Conservation (phyloP, 1,140 invertebrate genomes). For the Calliopsis andreniformis region DNA sequence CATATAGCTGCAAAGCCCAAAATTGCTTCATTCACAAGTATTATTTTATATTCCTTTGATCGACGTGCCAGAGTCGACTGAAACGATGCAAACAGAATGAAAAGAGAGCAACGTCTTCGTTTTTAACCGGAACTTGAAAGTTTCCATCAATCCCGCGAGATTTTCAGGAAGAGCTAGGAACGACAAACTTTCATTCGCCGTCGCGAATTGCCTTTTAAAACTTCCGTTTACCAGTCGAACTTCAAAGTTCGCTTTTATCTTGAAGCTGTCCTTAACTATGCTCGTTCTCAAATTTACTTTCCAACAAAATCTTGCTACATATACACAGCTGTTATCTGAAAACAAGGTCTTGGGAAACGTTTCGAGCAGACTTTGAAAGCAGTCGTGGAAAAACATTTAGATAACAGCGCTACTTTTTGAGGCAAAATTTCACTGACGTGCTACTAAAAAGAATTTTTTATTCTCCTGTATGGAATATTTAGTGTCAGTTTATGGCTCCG, state of each 20-base stretch:
- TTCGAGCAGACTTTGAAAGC: not conserved
- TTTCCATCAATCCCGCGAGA: not conserved
- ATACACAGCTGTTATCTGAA: slow-evolving; percentile 10
- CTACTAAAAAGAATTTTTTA: not conserved
- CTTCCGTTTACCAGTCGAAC: slow-evolving; percentile 37
- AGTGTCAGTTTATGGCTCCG: too few species aligned
- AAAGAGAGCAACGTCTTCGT: not conserved
- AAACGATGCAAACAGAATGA: not conserved
- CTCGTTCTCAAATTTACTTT: slow-evolving; percentile 21
- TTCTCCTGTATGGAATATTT: too few species aligned
- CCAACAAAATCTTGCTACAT: not conserved
- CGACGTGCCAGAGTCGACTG: not conserved
- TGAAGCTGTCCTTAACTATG: not conserved
- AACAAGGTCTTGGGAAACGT: slow-evolving; percentile 8
- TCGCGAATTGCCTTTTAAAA: slow-evolving; percentile 42
- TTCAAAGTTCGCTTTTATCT: slow-evolving; percentile 45
- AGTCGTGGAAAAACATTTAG: not conserved
- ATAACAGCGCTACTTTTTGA: too few species aligned
- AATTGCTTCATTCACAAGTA: too few species aligned
- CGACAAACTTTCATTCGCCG: slow-evolving; percentile 37
- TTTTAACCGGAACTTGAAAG: slow-evolving; percentile 1
- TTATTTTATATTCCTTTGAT: not conserved
- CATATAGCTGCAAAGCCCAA: too few species aligned
- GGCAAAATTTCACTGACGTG: too few species aligned
- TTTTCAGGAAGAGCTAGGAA: not conserved